Evolutionary conservation across 2,113 vertebrate genomes (phyloP).

Genomic region (Notechis scutatus): DNA sequence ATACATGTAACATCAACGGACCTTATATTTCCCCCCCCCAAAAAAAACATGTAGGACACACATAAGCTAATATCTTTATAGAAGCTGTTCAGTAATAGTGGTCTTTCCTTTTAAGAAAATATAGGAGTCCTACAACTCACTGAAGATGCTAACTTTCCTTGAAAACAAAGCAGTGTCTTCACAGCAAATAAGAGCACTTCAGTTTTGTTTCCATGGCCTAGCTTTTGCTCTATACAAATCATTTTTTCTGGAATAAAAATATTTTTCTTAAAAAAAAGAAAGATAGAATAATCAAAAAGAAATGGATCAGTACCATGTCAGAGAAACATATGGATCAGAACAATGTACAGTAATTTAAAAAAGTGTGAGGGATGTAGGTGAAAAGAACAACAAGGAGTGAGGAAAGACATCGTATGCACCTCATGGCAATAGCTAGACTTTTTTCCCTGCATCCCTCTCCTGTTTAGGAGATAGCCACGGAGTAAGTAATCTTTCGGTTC

Average conservation of each 20-base stretch:
- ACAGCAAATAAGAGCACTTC: background rate
- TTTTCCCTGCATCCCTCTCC: background rate
- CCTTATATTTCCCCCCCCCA: background rate
- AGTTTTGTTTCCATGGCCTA: background rate
- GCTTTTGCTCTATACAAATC: background rate
- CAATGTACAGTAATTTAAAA: slow-evolving; percentile 28
- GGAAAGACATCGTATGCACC: background rate
- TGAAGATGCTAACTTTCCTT: background rate
- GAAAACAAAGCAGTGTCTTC: background rate
- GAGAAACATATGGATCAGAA: slow-evolving; percentile 19
- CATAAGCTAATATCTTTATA: background rate
- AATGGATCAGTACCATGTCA: background rate
- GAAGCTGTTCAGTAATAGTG: background rate
- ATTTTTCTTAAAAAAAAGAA: background rate
- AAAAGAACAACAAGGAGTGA: slow-evolving; percentile 6
- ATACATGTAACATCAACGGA: background rate
- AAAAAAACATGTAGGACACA: background rate
- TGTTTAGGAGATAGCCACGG: slow-evolving; percentile 35
- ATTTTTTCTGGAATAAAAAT: background rate
- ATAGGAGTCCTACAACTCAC: background rate
- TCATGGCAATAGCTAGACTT: slow-evolving; percentile 40
- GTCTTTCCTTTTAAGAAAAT: background rate
- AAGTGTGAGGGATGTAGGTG: background rate
- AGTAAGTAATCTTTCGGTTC: slow-evolving; percentile 21
- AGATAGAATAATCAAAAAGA: background rate